phyloP scores from a whole-genome alignment of 2,888 invertebrate genomes.

The Drosophila koepferae region DNA sequence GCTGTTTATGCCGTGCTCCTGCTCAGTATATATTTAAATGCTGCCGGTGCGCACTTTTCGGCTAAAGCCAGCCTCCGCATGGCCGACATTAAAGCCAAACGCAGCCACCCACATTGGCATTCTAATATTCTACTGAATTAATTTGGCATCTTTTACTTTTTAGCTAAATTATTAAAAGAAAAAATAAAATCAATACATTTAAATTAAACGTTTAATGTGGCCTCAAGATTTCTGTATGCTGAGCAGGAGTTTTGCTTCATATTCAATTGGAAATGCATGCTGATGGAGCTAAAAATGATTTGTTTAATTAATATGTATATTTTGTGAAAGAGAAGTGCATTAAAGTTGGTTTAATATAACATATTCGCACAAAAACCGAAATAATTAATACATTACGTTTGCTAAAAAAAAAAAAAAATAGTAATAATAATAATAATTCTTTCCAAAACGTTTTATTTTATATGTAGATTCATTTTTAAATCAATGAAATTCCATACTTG shows the following conservation, averaged over 20 bases:
- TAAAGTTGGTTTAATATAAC: not conserved
- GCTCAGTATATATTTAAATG: conserved; percentile 22
- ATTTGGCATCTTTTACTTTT: conserved; percentile 4
- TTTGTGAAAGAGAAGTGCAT: not conserved
- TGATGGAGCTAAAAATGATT: not conserved
- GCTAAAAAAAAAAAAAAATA: too few relatives aligned
- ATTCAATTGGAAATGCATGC: not conserved
- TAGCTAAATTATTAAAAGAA: conserved; percentile 7
- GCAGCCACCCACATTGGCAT: conserved; percentile 11
- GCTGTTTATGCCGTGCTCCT: conserved; percentile 11
- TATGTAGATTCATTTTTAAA: too few relatives aligned
- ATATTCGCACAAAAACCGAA: not conserved
- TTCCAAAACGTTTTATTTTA: too few relatives aligned
- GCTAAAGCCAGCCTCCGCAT: conserved; percentile 21
- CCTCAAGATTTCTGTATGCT: conserved; percentile 1
- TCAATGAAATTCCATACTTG: too few relatives aligned
- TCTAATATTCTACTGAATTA: conserved; percentile 28
- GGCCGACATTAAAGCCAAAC: conserved; percentile 5
- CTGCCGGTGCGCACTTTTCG: conserved; percentile 39
- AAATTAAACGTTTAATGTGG: not conserved
- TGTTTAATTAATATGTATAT: not conserved
- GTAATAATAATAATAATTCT: too few relatives aligned
- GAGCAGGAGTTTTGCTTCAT: not conserved
- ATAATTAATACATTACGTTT: not conserved
- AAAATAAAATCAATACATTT: conserved; percentile 26